These are phyloP conservation scores for Melanotaenia pygmaea DNA, from an alignment of 2,797 vertebrate species.

Conservation along the genomic window DNA sequence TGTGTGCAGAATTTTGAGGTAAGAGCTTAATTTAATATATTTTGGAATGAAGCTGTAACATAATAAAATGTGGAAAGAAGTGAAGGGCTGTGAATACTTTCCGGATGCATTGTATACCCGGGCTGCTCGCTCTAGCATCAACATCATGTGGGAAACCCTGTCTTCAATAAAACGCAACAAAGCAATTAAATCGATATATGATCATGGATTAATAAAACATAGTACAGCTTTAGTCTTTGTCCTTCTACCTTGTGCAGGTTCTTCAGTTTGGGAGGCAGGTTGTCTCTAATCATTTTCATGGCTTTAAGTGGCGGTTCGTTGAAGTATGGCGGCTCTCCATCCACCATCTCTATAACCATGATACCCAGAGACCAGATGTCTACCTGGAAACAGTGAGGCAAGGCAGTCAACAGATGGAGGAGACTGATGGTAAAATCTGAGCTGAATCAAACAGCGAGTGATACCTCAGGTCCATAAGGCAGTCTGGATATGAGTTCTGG, in stretches of 20 bases:
- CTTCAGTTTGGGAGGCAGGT: conserved; percentile 93
- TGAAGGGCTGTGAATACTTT: too few relatives aligned
- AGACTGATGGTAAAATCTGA: background rate
- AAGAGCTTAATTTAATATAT: too few relatives aligned
- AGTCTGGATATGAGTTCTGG: conserved; percentile 96
- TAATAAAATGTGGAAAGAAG: too few relatives aligned
- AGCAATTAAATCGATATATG: too few relatives aligned
- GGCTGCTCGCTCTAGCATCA: too few relatives aligned
- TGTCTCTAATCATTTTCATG: conserved; percentile 99
- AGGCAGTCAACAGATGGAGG: background rate
- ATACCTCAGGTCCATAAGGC: conserved; percentile 93
- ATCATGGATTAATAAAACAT: too few relatives aligned
- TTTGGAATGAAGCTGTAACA: too few relatives aligned
- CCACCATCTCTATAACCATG: conserved; percentile 99
- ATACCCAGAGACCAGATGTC: conserved; percentile 97
- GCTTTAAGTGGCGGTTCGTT: conserved; percentile 96
- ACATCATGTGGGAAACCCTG: too few relatives aligned
- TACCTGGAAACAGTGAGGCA: conserved; percentile 79
- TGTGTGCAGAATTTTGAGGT: too few relatives aligned
- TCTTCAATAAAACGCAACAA: too few relatives aligned
- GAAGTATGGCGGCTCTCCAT: conserved; percentile 95
- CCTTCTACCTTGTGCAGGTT: conserved; percentile 91
- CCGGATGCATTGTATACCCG: too few relatives aligned
- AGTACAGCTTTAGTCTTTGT: too few relatives aligned
- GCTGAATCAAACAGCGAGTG: background rate